Conservation (phyloP, 2,888 invertebrate species). For the Altica lythri region DNA sequence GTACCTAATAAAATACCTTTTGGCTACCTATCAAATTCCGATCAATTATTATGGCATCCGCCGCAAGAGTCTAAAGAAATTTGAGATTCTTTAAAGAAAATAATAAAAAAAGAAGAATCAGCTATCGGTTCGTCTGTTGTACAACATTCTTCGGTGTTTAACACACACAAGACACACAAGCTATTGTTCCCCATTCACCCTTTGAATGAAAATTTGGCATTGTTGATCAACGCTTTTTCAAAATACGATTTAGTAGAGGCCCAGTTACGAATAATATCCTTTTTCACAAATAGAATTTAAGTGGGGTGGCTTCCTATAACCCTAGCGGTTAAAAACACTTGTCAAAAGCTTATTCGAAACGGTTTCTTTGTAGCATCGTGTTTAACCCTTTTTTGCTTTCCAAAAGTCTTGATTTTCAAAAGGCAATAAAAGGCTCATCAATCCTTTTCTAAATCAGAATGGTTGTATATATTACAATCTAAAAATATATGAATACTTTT, state of each 20-base stretch:
- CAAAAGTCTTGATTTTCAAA: slow-evolving; percentile 22
- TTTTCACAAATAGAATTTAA: slow-evolving; percentile 32
- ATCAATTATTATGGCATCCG: slow-evolving; percentile 16
- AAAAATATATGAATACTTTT: too few species aligned
- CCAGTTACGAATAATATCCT: slow-evolving; percentile 38
- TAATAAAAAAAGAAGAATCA: slow-evolving; percentile 6
- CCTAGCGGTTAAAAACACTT: slow-evolving; percentile 38
- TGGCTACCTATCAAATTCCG: slow-evolving; percentile 16
- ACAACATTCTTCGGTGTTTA: slow-evolving; percentile 44
- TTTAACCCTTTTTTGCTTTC: slow-evolving; percentile 33
- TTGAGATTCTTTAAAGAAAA: slow-evolving; percentile 23
- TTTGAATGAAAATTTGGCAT: slow-evolving; percentile 33
- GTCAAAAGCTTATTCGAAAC: slow-evolving; percentile 34
- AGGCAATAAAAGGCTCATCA: slow-evolving; percentile 16
- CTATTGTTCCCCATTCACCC: slow-evolving; percentile 39
- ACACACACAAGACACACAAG: slow-evolving; percentile 36
- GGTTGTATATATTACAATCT: too few species aligned
- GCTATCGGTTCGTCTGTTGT: slow-evolving; percentile 39
- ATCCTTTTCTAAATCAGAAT: too few species aligned
- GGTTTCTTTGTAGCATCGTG: slow-evolving; percentile 29
- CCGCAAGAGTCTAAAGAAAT: slow-evolving; percentile 24
- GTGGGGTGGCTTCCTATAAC: slow-evolving; percentile 33
- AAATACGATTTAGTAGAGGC: slow-evolving; percentile 33
- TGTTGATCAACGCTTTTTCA: slow-evolving; percentile 29
- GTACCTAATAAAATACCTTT: slow-evolving; percentile 12